Percentiles rank a stretch among this genome's conserved stretches.
phyloP scores from a whole-genome alignment of 2,888 invertebrate species.

The Caenorhabditis macrosperma region DNA sequence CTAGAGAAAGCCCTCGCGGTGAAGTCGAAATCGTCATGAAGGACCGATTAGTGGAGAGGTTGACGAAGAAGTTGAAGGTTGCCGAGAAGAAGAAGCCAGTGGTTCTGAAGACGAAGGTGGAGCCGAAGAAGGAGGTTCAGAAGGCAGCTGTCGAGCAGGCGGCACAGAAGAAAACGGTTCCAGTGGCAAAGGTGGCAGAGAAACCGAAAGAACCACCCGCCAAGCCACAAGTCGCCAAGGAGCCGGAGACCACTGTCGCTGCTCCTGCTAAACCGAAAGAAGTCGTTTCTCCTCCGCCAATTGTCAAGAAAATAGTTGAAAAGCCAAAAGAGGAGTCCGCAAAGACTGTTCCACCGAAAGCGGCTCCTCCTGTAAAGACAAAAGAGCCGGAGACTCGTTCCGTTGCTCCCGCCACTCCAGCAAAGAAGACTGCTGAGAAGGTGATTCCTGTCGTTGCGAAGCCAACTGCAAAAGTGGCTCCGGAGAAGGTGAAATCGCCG shows the following conservation, averaged over 20 bases:
- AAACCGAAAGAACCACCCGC: conserved; percentile 2
- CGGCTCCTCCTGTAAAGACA: conserved; percentile 3
- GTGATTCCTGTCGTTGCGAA: not conserved
- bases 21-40: conserved; percentile 44
- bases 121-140: conserved; percentile 15
- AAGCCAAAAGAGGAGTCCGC: conserved; percentile 31
- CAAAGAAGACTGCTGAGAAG: not conserved
- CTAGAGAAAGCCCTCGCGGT: conserved; percentile 41
- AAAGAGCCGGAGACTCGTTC: conserved; percentile 3
- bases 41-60: conserved; percentile 18
- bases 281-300: not conserved
- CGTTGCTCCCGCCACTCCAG: no score
- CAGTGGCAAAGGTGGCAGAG: conserved; percentile 3
- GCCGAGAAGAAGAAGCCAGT: conserved; percentile 40
- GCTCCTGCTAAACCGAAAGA: not conserved
- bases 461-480: not conserved
- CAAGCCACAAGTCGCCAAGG: not conserved
- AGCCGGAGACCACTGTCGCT: not conserved
- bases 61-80: conserved; percentile 43
- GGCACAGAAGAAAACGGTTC: not conserved
- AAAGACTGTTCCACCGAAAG: no score
- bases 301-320: no score
- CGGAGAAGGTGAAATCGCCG: conserved; percentile 12
- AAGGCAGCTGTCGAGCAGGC: conserved; percentile 8
- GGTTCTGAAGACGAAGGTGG: conserved; percentile 33